A percentile compares a stretch with the other conserved stretches of the same genome.
phyloP scores from a whole-genome alignment of 2,113 vertebrate species.

The Lonchura striata region DNA sequence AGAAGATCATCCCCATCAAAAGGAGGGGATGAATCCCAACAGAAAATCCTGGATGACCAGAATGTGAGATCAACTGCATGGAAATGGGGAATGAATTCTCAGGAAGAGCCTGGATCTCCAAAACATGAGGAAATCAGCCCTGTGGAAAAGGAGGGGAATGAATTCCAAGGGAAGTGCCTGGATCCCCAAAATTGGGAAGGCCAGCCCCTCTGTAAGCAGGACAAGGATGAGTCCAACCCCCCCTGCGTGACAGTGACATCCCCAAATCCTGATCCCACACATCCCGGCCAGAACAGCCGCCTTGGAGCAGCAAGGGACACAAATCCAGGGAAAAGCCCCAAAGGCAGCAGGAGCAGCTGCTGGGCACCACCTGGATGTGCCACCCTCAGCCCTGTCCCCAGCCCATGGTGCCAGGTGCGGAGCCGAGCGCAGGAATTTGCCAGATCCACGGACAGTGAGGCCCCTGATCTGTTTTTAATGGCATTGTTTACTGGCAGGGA shows the following conservation, averaged over 20 bases:
- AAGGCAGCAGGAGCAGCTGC: fast-evolving
- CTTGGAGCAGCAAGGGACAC: fast-evolving
- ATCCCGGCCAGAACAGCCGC: fast-evolving
- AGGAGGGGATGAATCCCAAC: not conserved
- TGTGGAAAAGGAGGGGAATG: not conserved
- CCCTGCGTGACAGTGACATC: not conserved
- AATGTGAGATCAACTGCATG: fast-evolving
- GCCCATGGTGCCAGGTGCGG: fast-evolving
- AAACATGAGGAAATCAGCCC: fast-evolving
- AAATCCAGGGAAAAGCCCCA: fast-evolving
- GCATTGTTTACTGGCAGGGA: slow-evolving; percentile 46
- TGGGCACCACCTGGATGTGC: not conserved
- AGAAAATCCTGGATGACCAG: not conserved
- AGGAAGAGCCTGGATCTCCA: not conserved
- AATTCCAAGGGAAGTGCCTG: not conserved
- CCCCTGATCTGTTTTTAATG: slow-evolving; percentile 49
- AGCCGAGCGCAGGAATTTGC: fast-evolving
- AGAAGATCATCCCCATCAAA: not conserved
- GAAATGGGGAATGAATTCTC: not conserved
- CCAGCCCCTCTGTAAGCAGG: not conserved
- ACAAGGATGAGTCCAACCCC: not conserved
- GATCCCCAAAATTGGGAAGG: not conserved
- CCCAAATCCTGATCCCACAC: fast-evolving
- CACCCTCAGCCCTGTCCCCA: fast-evolving
- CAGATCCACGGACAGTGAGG: fast-evolving